These are phyloP conservation scores for Ahaetulla prasina DNA, from an alignment of 2,113 vertebrate genomes.

Conservation along the genomic window DNA sequence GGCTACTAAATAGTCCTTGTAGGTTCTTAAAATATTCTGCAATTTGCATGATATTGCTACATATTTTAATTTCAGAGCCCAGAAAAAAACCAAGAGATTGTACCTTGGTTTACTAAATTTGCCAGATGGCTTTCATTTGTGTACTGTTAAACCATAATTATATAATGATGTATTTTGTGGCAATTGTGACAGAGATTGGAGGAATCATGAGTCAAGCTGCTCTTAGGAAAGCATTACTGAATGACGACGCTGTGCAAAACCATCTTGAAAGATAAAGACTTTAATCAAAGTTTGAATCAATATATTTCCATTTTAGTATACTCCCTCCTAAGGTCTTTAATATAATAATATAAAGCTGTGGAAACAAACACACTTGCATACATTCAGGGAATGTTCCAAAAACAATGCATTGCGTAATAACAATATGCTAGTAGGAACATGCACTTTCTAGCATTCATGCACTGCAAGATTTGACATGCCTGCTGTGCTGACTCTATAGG, in stretches of 20 bases:
- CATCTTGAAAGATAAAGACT: background rate
- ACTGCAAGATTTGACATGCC: slow-evolving; percentile 5
- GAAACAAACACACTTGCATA: background rate
- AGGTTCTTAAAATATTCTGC: background rate
- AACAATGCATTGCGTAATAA: background rate
- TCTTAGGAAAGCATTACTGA: slow-evolving; percentile 31
- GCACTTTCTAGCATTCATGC: background rate
- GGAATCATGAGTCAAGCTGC: background rate
- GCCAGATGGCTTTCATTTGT: background rate
- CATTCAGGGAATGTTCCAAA: slow-evolving; percentile 1
- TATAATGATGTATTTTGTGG: background rate
- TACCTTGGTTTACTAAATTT: background rate
- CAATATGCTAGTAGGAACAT: slow-evolving; percentile 3
- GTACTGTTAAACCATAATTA: background rate
- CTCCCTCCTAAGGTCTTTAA: slow-evolving; percentile 9
- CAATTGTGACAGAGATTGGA: background rate
- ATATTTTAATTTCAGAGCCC: background rate
- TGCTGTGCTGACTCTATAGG: background rate
- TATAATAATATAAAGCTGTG: slow-evolving; percentile 3
- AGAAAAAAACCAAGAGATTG: background rate
- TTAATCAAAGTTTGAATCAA: background rate
- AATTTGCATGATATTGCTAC: background rate
- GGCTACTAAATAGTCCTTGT: background rate
- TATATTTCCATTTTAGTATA: background rate
- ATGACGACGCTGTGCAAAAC: background rate